Evolutionary conservation across 92 coral and sea anemone species (phyloP).

Genomic region (Diadumene lineata): DNA sequence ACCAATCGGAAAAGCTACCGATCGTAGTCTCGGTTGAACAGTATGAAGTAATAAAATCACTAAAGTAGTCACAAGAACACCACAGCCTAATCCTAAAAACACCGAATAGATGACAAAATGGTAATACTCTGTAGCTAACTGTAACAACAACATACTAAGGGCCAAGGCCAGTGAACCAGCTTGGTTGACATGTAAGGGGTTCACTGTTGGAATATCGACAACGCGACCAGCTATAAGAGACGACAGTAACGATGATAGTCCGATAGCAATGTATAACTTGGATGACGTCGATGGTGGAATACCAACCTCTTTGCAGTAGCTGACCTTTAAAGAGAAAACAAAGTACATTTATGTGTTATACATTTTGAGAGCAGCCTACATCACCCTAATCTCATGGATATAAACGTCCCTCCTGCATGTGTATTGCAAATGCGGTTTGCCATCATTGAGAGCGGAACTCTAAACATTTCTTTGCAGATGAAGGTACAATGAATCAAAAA

Average conservation of each 20-base stretch:
- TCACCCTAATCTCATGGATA: no score
- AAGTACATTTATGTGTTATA: no score
- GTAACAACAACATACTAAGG: conserved; percentile 17
- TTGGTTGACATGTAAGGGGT: conserved; percentile 31
- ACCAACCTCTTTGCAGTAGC: conserved; percentile 24
- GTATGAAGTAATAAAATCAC: conserved; percentile 17
- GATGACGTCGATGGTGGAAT: conserved; percentile 16
- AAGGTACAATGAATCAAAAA: no score
- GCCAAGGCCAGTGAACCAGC: conserved; percentile 30
- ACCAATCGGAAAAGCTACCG: conserved; percentile 20
- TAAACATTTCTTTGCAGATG: no score
- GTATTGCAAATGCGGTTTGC: no score
- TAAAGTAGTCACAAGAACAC: conserved; percentile 15
- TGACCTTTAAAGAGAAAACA: conserved; percentile 1
- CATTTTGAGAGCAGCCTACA: no score
- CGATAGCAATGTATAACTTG: conserved; percentile 25
- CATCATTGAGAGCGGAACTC: no score
- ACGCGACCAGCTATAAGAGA: conserved; percentile 20
- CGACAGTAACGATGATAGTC: conserved; percentile 13
- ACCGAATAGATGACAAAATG: conserved; percentile 27
- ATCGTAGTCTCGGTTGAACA: conserved; percentile 9
- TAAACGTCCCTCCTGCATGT: no score
- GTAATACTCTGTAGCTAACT: conserved; percentile 11
- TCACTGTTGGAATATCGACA: conserved; percentile 15
- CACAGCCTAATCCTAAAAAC: conserved; percentile 22